A percentile compares a stretch with the other conserved stretches of the same genome.
phyloP scores from a whole-genome alignment of 2,113 vertebrate species.

The Halichoeres trimaculatus region DNA sequence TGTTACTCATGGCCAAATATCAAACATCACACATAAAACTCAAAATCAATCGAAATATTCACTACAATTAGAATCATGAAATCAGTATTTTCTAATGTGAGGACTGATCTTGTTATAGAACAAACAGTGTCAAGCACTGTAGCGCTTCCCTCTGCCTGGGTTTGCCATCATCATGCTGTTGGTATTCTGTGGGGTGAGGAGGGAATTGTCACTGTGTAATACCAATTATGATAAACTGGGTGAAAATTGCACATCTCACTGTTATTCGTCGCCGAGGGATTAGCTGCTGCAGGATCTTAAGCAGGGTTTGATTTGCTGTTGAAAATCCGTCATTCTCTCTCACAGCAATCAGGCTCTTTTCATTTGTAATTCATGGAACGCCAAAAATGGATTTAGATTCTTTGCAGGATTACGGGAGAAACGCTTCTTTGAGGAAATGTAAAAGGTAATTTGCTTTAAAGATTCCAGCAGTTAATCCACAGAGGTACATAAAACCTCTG shows the following conservation, averaged over 20 bases:
- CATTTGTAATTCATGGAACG: conserved; percentile 40
- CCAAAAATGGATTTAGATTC: conserved; percentile 43
- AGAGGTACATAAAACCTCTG: background rate
- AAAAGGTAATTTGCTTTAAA: conserved; percentile 31
- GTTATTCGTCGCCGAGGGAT: conserved; percentile 23
- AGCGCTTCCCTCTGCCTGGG: background rate
- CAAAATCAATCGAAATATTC: too few species aligned
- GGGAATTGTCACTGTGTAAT: background rate
- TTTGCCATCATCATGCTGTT: background rate
- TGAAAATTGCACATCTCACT: conserved; percentile 14
- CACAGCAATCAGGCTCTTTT: conserved; percentile 16
- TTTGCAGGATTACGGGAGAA: conserved; percentile 8
- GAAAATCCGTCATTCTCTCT: conserved; percentile 12
- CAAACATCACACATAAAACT: too few species aligned
- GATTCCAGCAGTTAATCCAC: conserved; percentile 10
- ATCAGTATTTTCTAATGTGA: too few species aligned
- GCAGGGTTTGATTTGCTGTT: conserved; percentile 14
- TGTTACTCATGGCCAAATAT: too few species aligned
- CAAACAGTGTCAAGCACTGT: background rate
- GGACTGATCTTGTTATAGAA: too few species aligned
- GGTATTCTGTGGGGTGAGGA: conserved; percentile 12
- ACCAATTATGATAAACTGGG: conserved; percentile 22
- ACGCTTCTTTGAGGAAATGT: conserved; percentile 30
- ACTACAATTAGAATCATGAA: too few species aligned
- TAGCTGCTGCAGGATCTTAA: conserved; percentile 16